phyloP scores from a whole-genome alignment of 2,113 vertebrate genomes.

The Hippocampus guttulatus region DNA sequence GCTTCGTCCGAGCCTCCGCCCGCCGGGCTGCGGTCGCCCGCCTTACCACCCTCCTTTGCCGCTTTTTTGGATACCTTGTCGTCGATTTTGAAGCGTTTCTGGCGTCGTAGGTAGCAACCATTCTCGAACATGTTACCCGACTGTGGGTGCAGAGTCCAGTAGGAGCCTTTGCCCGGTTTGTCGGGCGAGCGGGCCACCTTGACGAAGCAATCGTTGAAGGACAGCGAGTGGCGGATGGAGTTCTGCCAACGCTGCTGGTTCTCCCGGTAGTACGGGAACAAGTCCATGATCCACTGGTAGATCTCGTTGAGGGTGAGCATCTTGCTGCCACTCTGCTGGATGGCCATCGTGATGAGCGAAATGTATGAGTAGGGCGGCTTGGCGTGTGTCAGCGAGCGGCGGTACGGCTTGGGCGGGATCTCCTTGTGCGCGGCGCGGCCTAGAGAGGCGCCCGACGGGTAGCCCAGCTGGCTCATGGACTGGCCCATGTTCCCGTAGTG shows the following conservation, averaged over 20 bases:
- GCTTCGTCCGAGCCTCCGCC: slow-evolving; percentile 73
- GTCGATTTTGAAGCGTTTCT: slow-evolving; percentile 89
- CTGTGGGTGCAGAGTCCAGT: slow-evolving; percentile 88
- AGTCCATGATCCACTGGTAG: slow-evolving; percentile 96
- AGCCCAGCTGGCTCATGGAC: slow-evolving; percentile 75
- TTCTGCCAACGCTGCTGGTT: slow-evolving; percentile 94
- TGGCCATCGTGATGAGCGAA: slow-evolving; percentile 92
- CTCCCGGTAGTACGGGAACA: slow-evolving; percentile 88
- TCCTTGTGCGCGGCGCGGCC: slow-evolving; percentile 77
- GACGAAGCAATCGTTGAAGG: slow-evolving; percentile 91
- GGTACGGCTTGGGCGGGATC: slow-evolving; percentile 77
- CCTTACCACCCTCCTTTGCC: slow-evolving; percentile 50
- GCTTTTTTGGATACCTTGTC: slow-evolving; percentile 74
- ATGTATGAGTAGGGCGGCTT: slow-evolving; percentile 90
- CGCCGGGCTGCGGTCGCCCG: slow-evolving; percentile 63
- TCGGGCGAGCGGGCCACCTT: slow-evolving; percentile 87
- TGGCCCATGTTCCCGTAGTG: slow-evolving; percentile 78
- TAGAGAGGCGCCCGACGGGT: slow-evolving; percentile 64
- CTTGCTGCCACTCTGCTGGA: slow-evolving; percentile 86
- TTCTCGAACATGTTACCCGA: slow-evolving; percentile 93
- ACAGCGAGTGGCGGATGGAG: slow-evolving; percentile 88
- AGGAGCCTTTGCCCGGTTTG: slow-evolving; percentile 88
- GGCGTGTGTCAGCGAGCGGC: slow-evolving; percentile 84
- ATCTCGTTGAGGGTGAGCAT: slow-evolving; percentile 91
- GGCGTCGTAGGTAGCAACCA: slow-evolving; percentile 85